Percentiles rank a stretch among this genome's conserved stretches.
phyloP scores from a whole-genome alignment of 2,888 invertebrate genomes.

The Dendrolimus houi region DNA sequence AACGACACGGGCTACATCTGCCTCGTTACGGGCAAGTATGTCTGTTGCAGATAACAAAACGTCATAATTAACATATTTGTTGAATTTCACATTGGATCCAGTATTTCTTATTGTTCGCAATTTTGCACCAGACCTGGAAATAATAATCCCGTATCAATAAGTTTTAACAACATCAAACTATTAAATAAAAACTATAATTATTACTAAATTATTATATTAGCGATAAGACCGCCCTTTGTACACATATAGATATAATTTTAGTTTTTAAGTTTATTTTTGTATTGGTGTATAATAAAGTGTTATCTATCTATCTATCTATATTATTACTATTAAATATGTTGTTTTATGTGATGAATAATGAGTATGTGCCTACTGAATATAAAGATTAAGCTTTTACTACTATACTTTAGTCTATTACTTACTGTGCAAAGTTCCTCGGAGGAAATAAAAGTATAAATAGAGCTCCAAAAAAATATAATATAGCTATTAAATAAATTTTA shows the following conservation, averaged over 20 bases:
- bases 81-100: constrained; percentile 21
- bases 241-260: too few relatives aligned
- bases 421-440: constrained; percentile 59
- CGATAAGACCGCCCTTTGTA: too few relatives aligned
- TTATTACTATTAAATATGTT: too few relatives aligned
- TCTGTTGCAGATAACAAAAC: constrained; percentile 21
- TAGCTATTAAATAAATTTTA: constrained; percentile 51
- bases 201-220: too few relatives aligned
- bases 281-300: too few relatives aligned
- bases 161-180: too few relatives aligned
- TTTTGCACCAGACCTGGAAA: constrained; percentile 54
- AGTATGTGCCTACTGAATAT: too few relatives aligned
- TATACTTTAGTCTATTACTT: constrained; percentile 12
- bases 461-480: constrained; percentile 49
- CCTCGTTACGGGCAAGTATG: constrained; percentile 30
- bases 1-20: constrained; percentile 37
- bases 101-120: constrained; percentile 37
- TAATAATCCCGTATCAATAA: background rate
- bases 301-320: too few relatives aligned
- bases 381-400: too few relatives aligned
- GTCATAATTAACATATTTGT: constrained; percentile 33
- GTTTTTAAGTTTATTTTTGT: too few relatives aligned
- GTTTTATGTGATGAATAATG: too few relatives aligned
- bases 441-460: constrained; percentile 56
- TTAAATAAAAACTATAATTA: too few relatives aligned